A percentile compares a stretch with the other conserved stretches of the same genome.
These are phyloP conservation scores for Phocoena phocoena DNA, from an alignment of 2,113 vertebrate species.

Conservation along the genomic window DNA sequence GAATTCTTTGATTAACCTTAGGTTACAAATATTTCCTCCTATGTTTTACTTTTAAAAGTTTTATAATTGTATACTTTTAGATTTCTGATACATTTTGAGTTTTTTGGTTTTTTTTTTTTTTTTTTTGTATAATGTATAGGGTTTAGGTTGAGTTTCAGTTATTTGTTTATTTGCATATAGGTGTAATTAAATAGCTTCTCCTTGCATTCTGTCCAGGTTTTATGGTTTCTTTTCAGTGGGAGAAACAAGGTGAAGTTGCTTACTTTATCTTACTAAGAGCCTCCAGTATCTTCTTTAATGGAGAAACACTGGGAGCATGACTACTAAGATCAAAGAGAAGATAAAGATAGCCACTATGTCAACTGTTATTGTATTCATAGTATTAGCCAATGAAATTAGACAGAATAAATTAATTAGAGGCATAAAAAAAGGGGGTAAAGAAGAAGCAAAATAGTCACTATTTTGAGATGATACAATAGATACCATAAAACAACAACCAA, in stretches of 20 bases:
- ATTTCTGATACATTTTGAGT: neutral
- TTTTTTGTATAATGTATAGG: neutral
- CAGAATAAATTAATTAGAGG: neutral
- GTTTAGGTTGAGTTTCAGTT: neutral
- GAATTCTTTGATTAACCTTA: neutral
- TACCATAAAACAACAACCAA: neutral
- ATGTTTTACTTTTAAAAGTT: neutral
- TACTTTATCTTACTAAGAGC: neutral
- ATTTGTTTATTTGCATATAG: neutral
- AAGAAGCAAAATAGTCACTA: neutral
- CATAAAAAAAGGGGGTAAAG: neutral
- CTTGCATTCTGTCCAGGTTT: neutral
- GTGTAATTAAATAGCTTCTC: neutral
- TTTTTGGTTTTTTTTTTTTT: no score
- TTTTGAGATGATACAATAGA: neutral
- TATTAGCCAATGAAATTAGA: neutral
- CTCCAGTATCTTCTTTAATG: neutral
- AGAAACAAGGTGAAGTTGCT: neutral
- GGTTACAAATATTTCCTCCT: neutral
- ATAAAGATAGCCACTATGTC: neutral
- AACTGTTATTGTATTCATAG: neutral
- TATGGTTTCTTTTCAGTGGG: neutral
- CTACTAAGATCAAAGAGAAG: neutral
- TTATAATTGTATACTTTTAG: neutral
- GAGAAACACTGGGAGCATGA: neutral